Evolutionary conservation across 2,888 invertebrate species (phyloP), one percentile per base, ranked within the genome.

Genomic region (Drosophila ustulata): DNA sequence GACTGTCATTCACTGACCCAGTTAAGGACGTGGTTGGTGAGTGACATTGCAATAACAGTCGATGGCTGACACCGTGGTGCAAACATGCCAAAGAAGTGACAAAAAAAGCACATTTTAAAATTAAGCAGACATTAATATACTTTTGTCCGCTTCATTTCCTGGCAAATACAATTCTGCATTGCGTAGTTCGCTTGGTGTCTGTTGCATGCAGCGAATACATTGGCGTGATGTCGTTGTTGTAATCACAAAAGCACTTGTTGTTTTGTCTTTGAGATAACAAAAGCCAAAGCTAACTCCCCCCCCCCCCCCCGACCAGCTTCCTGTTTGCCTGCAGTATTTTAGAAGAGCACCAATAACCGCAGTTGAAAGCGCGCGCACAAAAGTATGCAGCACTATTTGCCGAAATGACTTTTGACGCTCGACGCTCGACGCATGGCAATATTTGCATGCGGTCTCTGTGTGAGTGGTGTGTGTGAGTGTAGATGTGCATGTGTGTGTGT

Each of bases 361-460:
- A 85, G 85, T 87, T 65, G 69, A 76, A 66, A 72, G 64, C 70
- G 59, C 46, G 75, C 73, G 76, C 85, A 65, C 76, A 79, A 85
- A 83, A 83, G 76, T 85, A 76, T 87, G 80, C 88, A 68, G 71
- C 82, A 70, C 69, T 79, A 87, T 83, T 82, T 85, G 70, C 65
- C 67, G 39, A 83, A 83, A 82, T 84, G 80, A 87, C 80, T 87
- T 87, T 75, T 74, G 68, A 69, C 52, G 59, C 73, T 56, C 66
- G 46, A 69, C 50, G 62, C 73, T 53, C 66, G 46, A 43, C 67
- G 66, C 70, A 71, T 82, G 61, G 71, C 79, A 69, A 87, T 87
- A 87, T 84, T 83, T 79, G 76, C 78, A 62, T 72, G 67, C 25
- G 77, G 67, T 58, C 41, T 58, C 26, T 41, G 18, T 8, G 3